These are phyloP conservation scores for Monochamus alternatus DNA, from an alignment of 2,888 invertebrate genomes.

Conservation along the genomic window DNA sequence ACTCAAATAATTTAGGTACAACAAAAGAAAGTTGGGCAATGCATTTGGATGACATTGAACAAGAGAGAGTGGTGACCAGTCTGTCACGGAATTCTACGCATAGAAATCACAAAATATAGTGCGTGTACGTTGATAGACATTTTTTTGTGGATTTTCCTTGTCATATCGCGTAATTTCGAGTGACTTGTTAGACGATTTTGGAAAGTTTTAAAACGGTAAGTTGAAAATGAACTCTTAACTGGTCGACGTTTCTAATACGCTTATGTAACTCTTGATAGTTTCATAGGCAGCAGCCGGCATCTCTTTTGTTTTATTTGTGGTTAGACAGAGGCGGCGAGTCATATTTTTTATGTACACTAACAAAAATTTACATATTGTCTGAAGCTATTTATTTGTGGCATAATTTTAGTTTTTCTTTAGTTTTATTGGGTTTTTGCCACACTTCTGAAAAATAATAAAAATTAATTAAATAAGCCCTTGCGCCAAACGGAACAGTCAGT, in stretches of 20 bases:
- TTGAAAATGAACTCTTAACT: constrained; percentile 25
- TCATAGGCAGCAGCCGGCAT: background rate
- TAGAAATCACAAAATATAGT: constrained; percentile 31
- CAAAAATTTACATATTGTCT: too few relatives aligned
- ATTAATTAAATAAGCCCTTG: too few relatives aligned
- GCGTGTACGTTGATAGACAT: constrained; percentile 37
- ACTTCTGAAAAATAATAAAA: too few relatives aligned
- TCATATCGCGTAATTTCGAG: constrained; percentile 13
- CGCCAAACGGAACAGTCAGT: too few relatives aligned
- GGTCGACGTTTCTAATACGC: constrained; percentile 12
- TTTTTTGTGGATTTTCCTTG: constrained; percentile 16
- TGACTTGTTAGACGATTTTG: constrained; percentile 18
- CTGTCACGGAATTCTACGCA: constrained; percentile 37
- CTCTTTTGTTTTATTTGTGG: constrained; percentile 2
- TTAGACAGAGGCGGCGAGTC: background rate
- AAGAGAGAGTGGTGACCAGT: constrained; percentile 48
- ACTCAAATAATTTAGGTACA: constrained; percentile 32
- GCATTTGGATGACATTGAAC: constrained; percentile 44
- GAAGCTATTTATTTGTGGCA: too few relatives aligned
- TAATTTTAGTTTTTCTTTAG: too few relatives aligned
- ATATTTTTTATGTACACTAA: too few relatives aligned
- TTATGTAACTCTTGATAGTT: constrained; percentile 18
- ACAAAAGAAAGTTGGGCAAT: constrained; percentile 46
- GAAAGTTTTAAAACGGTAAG: constrained; percentile 35
- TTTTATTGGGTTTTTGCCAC: too few relatives aligned